Evolutionary conservation across 1,140 invertebrate genomes (phyloP), one percentile per base, ranked within the genome.

Genomic region (Micrasema longulum): DNA sequence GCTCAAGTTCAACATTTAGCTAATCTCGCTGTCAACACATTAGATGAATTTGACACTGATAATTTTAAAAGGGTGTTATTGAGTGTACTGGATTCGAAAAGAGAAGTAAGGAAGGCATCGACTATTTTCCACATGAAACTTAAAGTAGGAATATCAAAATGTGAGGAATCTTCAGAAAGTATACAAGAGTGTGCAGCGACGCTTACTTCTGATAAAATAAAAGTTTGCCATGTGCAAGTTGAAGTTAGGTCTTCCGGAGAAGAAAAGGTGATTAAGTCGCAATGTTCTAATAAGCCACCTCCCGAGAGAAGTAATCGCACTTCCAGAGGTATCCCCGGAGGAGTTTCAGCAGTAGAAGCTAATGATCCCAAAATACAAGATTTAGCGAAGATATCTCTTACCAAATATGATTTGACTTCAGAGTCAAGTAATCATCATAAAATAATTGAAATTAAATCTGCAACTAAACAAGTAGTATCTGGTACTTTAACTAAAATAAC

Each of bases 41-140:
- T 83, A 31, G 80, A 82, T 52, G 70, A 78, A 23, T 78, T 77
- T 36, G 80, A 82, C 70, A 76, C 78, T n/a, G 81, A 82, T 76
- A 75, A 80, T 68, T 62, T 75, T 9, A 80, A 80, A 60, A 76
- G 79, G 31, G 68, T 82, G 6, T 76, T 82, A 20, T 71, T 82
- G 35, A 71, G 81, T 65, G 76, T 83, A 41, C 52, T 83, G 9
- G 64, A 76, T 55, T 78, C 79, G 6, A 80, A 80, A 71, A 83
- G 79, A 76, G 52, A 78, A 14, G 35, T 38, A 53, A 76, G 77
- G 69, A 50, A 74, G 1, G 77, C 78, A 45, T 78, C 77, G n/a
- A 75, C 75, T 26, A 77, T 77, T 62, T 81, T 81, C 74, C 74
- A 80, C 41, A 71, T 83, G 48, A 79, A 77, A 60, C 63, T 82